A percentile compares a stretch with the other conserved stretches of the same genome.
Evolutionary conservation across 2,797 vertebrate species (phyloP).

Genomic region (Lacerta bilineata): DNA sequence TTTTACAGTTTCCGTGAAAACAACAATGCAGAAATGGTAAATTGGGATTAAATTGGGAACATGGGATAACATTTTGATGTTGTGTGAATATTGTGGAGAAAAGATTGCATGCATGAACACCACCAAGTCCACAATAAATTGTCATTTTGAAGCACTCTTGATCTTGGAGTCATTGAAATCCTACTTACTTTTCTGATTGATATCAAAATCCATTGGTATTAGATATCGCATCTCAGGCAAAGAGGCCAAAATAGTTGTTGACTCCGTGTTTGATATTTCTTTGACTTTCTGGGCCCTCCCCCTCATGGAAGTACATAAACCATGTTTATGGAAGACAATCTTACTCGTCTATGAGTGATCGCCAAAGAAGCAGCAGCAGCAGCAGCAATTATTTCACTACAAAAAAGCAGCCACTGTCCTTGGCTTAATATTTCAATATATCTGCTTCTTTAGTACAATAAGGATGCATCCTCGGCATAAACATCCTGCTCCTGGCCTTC

Average conservation of each 20-base stretch:
- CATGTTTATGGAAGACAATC: no score
- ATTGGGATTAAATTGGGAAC: no score
- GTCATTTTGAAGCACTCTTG: neutral
- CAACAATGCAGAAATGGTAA: no score
- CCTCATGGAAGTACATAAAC: neutral
- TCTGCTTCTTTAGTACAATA: neutral
- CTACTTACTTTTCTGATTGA: neutral
- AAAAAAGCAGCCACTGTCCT: conserved; percentile 9
- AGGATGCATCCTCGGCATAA: neutral
- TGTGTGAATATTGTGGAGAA: no score
- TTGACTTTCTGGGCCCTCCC: accelerated
- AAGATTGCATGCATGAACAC: no score
- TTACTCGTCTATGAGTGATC: no score
- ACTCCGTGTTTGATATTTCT: neutral
- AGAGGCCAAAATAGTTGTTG: no score
- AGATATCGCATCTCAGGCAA: neutral
- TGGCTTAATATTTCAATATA: accelerated
- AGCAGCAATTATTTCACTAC: neutral
- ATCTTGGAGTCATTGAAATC: neutral
- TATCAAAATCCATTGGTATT: neutral
- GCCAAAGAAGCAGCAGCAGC: no score
- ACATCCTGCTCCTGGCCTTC: neutral
- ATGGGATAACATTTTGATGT: no score
- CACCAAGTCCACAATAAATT: no score
- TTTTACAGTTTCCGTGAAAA: no score